Evolutionary conservation across 2,113 vertebrate genomes (phyloP), one percentile per base, ranked within the genome.

Genomic region (Dromaius novaehollandiae): DNA sequence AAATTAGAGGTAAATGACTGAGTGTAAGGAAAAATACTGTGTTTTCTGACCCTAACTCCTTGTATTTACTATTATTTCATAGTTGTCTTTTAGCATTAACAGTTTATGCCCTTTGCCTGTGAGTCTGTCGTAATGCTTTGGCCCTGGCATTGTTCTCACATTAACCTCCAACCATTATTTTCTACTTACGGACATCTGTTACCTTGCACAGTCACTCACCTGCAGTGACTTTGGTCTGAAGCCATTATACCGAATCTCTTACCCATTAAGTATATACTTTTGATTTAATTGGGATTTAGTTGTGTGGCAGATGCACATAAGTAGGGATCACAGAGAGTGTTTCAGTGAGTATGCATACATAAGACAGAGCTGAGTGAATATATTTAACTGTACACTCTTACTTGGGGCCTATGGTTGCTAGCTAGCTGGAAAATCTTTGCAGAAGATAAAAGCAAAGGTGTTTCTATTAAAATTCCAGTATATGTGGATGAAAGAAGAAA

Each of bases 211-310:
- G 20, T 44, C 58, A 14, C 74, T 51, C 32, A 38, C 42, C 66
- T 51, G 61, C 0, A 0, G 28, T 32, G 63, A 21, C 81, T 79
- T 87, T 82, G 84, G 51, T 51, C 38, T 69, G 77, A 66, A 86
- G 65, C 60, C 79, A 11, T 42, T 0, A 0, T 26, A 40, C 38
- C 0, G 1, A 50, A n/a, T 42, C 76, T 74, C 0, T 56, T 78
- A 44, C 34, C 28, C 69, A 61, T 42, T 3, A 10, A 91, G 64
- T 44, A 61, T 40, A 32, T 70, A 38, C 50, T 82, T 95, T 48
- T 69, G 40, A 13, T 90, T 83, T 91, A 74, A 91, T 74, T 82
- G 36, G 22, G 64, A 88, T 11, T 88, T 88, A 86, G 83, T 46
- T 92, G 63, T 88, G 83, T 83, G 80, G 48, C 77, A 90, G 79